Percentiles rank a stretch among this genome's conserved stretches.
Evolutionary conservation across 1,140 invertebrate species (phyloP).

Genomic region (Macrobrachium nipponense): DNA sequence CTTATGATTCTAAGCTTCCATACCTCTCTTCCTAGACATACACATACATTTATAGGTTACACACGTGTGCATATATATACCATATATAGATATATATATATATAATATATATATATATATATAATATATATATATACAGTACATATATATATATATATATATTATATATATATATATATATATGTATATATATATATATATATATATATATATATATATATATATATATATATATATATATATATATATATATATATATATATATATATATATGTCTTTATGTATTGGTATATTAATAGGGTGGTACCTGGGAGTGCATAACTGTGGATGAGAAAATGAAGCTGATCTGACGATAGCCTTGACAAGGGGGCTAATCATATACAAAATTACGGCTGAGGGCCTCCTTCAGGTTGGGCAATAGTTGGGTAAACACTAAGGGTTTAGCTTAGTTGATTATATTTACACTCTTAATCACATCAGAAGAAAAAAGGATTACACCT

Average conservation of each 20-base stretch:
- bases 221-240: constrained; percentile 24
- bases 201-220: constrained; percentile 6
- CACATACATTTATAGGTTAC: not conserved
- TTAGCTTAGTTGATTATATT: no score
- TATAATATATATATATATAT: not conserved
- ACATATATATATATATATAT: not conserved
- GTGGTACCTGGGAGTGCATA: no score
- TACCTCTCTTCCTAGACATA: not conserved
- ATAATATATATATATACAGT: not conserved
- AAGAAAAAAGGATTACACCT: no score
- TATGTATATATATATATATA: not conserved
- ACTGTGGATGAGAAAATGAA: no score
- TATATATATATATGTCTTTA: not conserved
- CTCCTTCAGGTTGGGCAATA: no score
- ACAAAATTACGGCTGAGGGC: no score
- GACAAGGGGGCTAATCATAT: no score
- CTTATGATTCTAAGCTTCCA: no score
- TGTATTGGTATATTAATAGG: no score
- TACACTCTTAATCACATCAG: no score
- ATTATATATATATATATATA: not conserved
- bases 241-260: constrained; percentile 13
- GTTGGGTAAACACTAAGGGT: no score
- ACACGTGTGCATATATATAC: not conserved
- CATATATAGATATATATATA: not conserved
- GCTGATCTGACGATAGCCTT: no score